phyloP scores from a whole-genome alignment of 2,797 vertebrate species.

The Malacoctenus gilli region DNA sequence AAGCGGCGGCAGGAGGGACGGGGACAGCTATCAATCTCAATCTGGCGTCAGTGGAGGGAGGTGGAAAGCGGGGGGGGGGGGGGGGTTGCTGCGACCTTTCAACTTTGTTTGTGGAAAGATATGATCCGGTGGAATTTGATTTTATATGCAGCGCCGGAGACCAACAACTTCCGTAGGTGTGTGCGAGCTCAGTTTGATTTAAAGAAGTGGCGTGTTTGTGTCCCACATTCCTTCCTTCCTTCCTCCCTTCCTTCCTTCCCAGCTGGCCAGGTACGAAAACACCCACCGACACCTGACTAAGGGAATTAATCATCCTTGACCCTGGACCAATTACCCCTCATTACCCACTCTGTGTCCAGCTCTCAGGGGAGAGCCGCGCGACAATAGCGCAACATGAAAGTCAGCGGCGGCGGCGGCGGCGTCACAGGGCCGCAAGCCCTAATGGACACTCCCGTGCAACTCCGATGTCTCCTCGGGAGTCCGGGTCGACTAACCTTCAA shows the following conservation, averaged over 20 bases:
- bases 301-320: slow-evolving; percentile 86
- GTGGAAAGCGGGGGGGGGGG: slow-evolving; percentile 44
- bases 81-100: slow-evolving; percentile 59
- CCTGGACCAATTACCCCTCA: slow-evolving; percentile 82
- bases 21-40: slow-evolving; percentile 74
- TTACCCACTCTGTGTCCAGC: slow-evolving; percentile 72
- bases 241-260: slow-evolving; percentile 50
- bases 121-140: slow-evolving; percentile 57
- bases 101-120: slow-evolving; percentile 52
- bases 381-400: slow-evolving; percentile 77
- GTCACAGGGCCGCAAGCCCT: slow-evolving; percentile 53
- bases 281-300: slow-evolving; percentile 76
- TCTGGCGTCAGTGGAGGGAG: slow-evolving; percentile 52
- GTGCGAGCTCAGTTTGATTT: too few species aligned
- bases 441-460: slow-evolving; percentile 68
- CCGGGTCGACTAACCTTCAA: slow-evolving; percentile 67
- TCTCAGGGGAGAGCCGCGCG: slow-evolving; percentile 66
- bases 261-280: slow-evolving; percentile 78
- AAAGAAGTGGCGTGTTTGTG: too few species aligned
- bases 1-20: slow-evolving; percentile 62
- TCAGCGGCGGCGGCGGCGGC: slow-evolving; percentile 49
- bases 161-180: too few species aligned
- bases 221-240: slow-evolving; percentile 59
- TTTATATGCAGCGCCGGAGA: background rate
- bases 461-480: slow-evolving; percentile 58